Evolutionary conservation across 2,797 vertebrate genomes (phyloP).

Genomic region (Glyptemys insculpta): DNA sequence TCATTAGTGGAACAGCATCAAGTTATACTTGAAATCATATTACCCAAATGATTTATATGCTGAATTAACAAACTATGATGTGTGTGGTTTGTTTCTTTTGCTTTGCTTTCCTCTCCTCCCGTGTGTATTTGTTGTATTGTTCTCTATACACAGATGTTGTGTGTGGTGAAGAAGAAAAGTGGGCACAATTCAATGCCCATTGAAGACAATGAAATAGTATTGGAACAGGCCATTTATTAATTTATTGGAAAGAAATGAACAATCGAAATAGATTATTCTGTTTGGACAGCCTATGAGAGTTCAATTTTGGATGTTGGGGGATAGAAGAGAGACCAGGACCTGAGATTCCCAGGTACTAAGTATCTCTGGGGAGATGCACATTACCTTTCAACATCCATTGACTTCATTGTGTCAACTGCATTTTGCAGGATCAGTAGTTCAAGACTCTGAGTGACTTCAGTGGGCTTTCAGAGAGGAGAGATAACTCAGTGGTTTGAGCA

Average conservation of each 20-base stretch:
- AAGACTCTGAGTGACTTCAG: fast-evolving
- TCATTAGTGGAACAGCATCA: constrained; percentile 23
- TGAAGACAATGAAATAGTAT: not conserved
- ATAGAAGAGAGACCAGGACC: not conserved
- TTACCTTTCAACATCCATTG: not conserved
- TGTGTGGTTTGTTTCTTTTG: not conserved
- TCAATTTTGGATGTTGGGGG: not conserved
- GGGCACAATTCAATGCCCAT: not conserved
- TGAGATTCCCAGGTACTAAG: no score
- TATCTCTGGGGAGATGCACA: no score
- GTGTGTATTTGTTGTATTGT: not conserved
- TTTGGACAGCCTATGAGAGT: not conserved
- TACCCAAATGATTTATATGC: constrained; percentile 52
- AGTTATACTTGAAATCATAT: constrained; percentile 52
- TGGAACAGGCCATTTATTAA: not conserved
- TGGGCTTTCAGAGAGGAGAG: no score
- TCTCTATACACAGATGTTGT: not conserved
- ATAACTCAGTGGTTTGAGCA: no score
- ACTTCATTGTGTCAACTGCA: not conserved
- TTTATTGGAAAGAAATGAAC: not conserved
- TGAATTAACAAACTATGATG: not conserved
- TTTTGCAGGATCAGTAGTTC: not conserved
- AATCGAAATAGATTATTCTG: not conserved
- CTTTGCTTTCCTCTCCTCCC: not conserved
- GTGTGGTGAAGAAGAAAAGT: not conserved